Percentiles rank a stretch among this genome's conserved stretches.
Evolutionary conservation across 2,888 invertebrate genomes (phyloP).

Genomic region (Ophioninae sp.): DNA sequence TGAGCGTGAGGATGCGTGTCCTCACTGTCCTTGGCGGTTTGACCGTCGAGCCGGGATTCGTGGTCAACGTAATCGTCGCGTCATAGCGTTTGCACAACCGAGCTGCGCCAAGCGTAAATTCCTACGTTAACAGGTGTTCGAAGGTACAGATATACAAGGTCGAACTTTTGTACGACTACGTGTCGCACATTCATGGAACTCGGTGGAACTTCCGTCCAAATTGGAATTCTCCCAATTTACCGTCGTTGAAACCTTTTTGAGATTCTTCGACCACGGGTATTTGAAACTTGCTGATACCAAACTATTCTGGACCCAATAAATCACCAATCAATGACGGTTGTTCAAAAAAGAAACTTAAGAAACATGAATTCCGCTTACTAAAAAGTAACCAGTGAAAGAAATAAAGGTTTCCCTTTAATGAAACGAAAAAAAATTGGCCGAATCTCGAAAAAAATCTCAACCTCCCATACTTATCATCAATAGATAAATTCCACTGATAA

Average conservation of each 20-base stretch:
- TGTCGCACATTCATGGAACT: conserved; percentile 7
- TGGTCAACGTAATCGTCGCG: neutral
- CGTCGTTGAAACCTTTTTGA: neutral
- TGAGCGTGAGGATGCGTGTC: neutral
- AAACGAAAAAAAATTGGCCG: neutral
- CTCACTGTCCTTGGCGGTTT: neutral
- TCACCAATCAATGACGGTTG: neutral
- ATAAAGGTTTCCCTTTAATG: neutral
- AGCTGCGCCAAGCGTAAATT: conserved; percentile 63
- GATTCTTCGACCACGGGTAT: neutral
- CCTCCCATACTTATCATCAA: no score
- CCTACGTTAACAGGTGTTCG: conserved; percentile 79
- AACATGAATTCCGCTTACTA: neutral
- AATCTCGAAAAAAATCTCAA: neutral
- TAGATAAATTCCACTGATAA: neutral
- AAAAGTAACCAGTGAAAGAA: neutral
- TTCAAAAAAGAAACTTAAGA: neutral
- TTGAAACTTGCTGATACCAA: neutral
- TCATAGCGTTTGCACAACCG: conserved; percentile 64
- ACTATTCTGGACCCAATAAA: neutral
- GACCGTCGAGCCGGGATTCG: neutral
- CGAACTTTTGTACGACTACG: neutral
- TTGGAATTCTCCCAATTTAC: neutral
- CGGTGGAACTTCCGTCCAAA: neutral
- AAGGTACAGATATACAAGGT: conserved; percentile 77